These are phyloP conservation scores for Parapsyche elsis DNA, from an alignment of 1,140 invertebrate genomes.

Conservation along the genomic window DNA sequence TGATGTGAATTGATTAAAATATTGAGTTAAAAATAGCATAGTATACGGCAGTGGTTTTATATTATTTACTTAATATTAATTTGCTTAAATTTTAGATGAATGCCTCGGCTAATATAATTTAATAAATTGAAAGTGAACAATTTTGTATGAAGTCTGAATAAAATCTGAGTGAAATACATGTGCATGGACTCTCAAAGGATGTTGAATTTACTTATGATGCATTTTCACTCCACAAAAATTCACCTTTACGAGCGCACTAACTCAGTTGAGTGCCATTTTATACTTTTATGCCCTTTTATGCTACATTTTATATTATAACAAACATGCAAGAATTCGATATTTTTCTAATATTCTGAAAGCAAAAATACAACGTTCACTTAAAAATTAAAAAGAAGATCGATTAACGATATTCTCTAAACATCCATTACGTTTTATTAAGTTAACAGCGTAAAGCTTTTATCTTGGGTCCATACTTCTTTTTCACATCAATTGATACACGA, in stretches of 20 bases:
- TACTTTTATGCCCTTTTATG: background rate
- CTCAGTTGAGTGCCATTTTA: too few species aligned
- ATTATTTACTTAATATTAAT: too few species aligned
- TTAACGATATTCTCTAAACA: conserved; percentile 9
- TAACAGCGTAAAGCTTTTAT: conserved; percentile 31
- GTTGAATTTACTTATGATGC: background rate
- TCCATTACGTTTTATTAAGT: conserved; percentile 22
- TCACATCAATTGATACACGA: background rate
- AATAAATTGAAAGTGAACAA: too few species aligned
- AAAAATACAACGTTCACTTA: background rate
- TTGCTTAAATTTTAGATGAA: too few species aligned
- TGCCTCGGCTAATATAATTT: too few species aligned
- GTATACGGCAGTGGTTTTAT: too few species aligned
- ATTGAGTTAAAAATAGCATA: too few species aligned
- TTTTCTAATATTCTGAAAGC: background rate
- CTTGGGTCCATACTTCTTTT: background rate
- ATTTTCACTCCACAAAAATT: background rate
- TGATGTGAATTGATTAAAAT: background rate
- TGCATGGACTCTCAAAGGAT: background rate
- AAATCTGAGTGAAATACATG: background rate
- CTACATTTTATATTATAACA: background rate
- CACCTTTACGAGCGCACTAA: too few species aligned
- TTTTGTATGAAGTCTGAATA: too few species aligned
- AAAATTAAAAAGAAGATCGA: background rate
- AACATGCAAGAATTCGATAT: background rate